phyloP scores from a whole-genome alignment of 23 tunicate genomes.

The Ciona savignyi region DNA sequence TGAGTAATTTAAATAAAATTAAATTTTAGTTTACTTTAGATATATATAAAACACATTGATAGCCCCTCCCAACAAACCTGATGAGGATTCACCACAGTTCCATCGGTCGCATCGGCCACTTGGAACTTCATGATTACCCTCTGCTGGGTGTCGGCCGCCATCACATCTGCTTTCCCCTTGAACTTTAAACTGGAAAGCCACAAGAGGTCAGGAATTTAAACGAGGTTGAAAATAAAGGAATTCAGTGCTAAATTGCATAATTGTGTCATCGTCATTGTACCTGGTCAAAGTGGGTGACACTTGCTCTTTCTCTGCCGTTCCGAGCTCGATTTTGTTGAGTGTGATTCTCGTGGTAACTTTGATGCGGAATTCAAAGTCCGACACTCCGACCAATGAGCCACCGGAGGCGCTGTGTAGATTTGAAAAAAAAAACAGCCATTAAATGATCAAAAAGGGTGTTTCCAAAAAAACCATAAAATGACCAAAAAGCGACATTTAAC shows the following conservation, averaged over 20 bases:
- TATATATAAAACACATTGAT: no score
- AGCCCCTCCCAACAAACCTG: no score
- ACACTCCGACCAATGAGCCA: constrained; percentile 49
- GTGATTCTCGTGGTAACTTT: constrained; percentile 64
- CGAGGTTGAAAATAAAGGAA: no score
- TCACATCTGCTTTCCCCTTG: constrained; percentile 15
- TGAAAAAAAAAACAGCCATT: background rate
- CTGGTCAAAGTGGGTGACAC: constrained; percentile 23
- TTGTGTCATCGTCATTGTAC: no score
- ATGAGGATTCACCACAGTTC: constrained; percentile 59
- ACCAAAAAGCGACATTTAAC: no score
- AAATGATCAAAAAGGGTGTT: no score
- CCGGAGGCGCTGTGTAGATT: no score
- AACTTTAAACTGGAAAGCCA: constrained; percentile 14
- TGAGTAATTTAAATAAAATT: no score
- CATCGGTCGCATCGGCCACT: constrained; percentile 38
- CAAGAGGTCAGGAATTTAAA: no score
- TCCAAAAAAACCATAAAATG: no score
- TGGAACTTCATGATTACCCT: constrained; percentile 74
- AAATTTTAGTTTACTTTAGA: no score
- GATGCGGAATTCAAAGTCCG: constrained; percentile 62
- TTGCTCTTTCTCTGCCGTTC: constrained; percentile 40
- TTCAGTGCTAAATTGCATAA: no score
- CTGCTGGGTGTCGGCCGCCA: constrained; percentile 66
- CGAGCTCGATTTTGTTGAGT: constrained; percentile 40